phyloP scores from a whole-genome alignment of 2,113 vertebrate genomes.

The Calyptomena viridis region DNA sequence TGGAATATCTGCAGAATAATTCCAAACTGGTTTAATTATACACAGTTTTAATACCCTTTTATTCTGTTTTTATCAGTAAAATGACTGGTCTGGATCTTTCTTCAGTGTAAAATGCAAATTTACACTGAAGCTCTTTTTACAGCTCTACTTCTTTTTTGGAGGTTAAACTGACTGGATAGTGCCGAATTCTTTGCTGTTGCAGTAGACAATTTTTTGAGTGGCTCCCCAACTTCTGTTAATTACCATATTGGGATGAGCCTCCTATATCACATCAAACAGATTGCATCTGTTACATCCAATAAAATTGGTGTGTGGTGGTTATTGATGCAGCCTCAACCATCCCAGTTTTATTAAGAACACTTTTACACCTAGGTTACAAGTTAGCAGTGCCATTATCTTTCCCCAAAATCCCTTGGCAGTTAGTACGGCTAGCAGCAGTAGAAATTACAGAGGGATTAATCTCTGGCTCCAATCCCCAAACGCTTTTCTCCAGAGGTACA shows the following conservation, averaged over 20 bases:
- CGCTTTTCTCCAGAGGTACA: conserved; percentile 40
- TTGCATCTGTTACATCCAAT: conserved; percentile 51
- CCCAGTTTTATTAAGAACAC: conserved; percentile 72
- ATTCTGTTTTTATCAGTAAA: too few relatives aligned
- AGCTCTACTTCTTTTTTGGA: conserved; percentile 48
- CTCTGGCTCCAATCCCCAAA: conserved; percentile 57
- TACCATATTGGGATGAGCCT: not conserved
- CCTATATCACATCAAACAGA: conserved; percentile 48
- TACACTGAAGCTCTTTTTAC: conserved; percentile 28
- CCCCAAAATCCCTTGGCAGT: conserved; percentile 64
- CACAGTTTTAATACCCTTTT: conserved; percentile 19
- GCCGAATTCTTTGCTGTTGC: not conserved
- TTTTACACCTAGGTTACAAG: conserved; percentile 64
- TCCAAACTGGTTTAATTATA: conserved; percentile 69
- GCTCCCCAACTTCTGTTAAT: conserved; percentile 57
- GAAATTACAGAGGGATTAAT: conserved; percentile 76
- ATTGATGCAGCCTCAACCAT: conserved; percentile 52
- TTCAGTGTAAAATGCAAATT: not conserved
- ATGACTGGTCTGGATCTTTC: not conserved
- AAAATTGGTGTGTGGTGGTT: conserved; percentile 60
- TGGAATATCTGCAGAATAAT: conserved; percentile 60
- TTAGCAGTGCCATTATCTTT: conserved; percentile 66
- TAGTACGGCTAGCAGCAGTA: conserved; percentile 57
- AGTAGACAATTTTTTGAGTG: conserved; percentile 45
- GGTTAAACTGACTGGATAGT: conserved; percentile 50